Evolutionary conservation across 92 coral and sea anemone genomes (phyloP).

Genomic region (Heteractis magnifica): DNA sequence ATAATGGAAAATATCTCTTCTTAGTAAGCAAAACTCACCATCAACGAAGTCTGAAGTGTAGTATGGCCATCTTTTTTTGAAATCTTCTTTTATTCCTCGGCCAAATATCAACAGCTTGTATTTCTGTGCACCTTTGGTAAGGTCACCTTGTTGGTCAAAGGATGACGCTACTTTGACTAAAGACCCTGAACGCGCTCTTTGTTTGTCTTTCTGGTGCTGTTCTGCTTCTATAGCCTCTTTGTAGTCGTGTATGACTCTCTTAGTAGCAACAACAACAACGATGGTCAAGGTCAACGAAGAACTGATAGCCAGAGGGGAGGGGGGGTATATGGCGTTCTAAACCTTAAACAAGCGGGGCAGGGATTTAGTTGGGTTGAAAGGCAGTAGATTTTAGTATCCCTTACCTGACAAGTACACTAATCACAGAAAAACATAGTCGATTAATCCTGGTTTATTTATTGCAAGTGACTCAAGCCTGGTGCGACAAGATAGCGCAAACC

Average conservation of each 20-base stretch:
- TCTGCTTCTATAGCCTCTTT: not conserved
- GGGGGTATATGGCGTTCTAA: too few relatives aligned
- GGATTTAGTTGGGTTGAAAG: too few relatives aligned
- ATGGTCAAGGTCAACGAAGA: not conserved
- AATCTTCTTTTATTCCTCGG: constrained; percentile 51
- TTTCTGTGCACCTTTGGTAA: constrained; percentile 14
- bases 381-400: too few relatives aligned
- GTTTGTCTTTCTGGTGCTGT: constrained; percentile 1
- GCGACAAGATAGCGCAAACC: too few relatives aligned
- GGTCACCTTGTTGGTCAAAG: constrained; percentile 10
- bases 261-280: not conserved
- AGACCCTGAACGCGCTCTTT: constrained; percentile 2
- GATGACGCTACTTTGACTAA: constrained; percentile 10
- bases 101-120: constrained; percentile 56
- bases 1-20: not conserved
- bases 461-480: too few relatives aligned
- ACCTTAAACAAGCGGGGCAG: too few relatives aligned
- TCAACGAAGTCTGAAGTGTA: constrained; percentile 61
- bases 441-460: too few relatives aligned
- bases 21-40: constrained; percentile 39
- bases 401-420: not conserved
- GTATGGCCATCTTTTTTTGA: constrained; percentile 69
- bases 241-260: not conserved
- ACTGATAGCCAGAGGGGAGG: not conserved
- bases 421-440: not conserved